Conservation (phyloP, 1,140 invertebrate species). For the Saccostrea echinata region DNA sequence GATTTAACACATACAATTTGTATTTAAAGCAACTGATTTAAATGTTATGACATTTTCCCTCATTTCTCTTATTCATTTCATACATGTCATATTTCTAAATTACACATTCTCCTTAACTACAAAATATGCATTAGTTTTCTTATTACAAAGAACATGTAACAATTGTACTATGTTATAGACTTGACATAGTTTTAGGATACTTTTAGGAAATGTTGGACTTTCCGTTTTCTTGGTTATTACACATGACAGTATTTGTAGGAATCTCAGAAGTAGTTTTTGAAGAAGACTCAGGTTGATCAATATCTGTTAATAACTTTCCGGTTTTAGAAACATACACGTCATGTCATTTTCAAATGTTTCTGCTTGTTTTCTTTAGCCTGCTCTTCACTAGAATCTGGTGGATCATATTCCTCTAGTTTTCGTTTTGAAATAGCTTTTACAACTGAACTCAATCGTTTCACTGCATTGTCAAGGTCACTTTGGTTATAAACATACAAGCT, state of each 20-base stretch:
- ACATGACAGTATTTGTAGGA: not conserved
- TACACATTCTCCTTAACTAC: no score
- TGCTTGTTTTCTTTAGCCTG: not conserved
- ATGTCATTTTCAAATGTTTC: not conserved
- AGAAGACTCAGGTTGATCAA: not conserved
- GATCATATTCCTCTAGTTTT: not conserved
- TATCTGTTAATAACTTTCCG: not conserved
- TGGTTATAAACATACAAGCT: not conserved
- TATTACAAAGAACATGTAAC: no score
- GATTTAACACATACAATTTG: no score
- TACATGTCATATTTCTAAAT: no score
- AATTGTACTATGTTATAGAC: no score
- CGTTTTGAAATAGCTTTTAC: conserved; percentile 7
- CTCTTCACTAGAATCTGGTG: not conserved
- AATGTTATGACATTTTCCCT: no score
- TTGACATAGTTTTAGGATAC: no score
- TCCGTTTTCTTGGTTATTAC: not conserved
- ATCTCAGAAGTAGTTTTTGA: not conserved
- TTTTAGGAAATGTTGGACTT: not conserved
- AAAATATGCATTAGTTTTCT: no score
- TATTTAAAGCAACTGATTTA: no score
- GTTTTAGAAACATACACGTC: not conserved
- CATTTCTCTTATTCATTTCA: no score
- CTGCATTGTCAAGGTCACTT: not conserved
- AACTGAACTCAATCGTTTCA: not conserved